Base-by-base conservation (phyloP, 1,140 invertebrate species). In the Megathymus violae region DNA sequence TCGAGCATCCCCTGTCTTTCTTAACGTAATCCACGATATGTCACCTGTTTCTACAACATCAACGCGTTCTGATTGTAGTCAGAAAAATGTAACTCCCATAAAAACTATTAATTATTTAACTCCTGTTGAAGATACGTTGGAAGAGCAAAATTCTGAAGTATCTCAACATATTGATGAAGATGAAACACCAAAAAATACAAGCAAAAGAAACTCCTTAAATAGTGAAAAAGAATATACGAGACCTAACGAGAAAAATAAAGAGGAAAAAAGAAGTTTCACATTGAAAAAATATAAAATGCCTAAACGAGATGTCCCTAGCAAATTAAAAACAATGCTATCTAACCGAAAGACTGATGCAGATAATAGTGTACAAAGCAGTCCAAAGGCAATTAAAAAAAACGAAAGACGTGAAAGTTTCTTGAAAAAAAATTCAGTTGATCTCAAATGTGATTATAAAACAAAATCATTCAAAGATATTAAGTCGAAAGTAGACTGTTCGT, bases 391-490 rank as follows among this genome's bases (percentile, higher is more conserved):
- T 1, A 91, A 90, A 50, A 92, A 92, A 68, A 80, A 67, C 4
- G 94, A 94, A 0, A 93, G 95, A 52, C 96, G 96, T 93, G 95
- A 97, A 75, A 95, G 94, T 40, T 95, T 97, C 34, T 95, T 96
- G 93, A 96, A 94, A 85, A 96, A 96, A 87, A 85, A 80, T 64
- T 70, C 75, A 15, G 62, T 85, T 15, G 95, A 94, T 70, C 94
- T 94, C 27, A 95, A 96, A 75, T 92, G 89, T 14, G 94, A 95
- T 69, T 93, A 94, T 62, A 94, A 94, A 76, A 92, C 88, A n/a
- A 95, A 95, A 69, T 93, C 93, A 6, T 94, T 94, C 46, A 96
- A 96, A 82, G 95, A 97, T 79, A 94, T 97, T 16, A 97, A 97
- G 79, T 96, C 96, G 1, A 95, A 95, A 88, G 94, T 97, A 17